phyloP scores from a whole-genome alignment of 1,140 invertebrate species.

The Acromyrmex echinatior region DNA sequence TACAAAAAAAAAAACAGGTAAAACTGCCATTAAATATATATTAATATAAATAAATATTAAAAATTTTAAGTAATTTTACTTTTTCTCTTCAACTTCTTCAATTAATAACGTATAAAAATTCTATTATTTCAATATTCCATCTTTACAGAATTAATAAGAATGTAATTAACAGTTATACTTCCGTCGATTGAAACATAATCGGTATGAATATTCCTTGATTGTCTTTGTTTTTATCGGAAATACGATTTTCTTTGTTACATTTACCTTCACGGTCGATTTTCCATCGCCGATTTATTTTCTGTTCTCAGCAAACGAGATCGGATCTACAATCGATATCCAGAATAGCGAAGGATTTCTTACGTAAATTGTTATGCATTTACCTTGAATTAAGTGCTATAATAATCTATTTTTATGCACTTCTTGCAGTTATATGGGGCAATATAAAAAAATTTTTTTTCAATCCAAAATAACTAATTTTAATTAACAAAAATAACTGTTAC shows the following conservation, averaged over 20 bases:
- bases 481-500: neutral
- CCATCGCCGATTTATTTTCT: conserved; percentile 31
- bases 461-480: neutral
- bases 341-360: conserved; percentile 64
- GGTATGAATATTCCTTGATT: conserved; percentile 36
- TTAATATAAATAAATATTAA: neutral
- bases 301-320: conserved; percentile 38
- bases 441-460: neutral
- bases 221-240: conserved; percentile 16
- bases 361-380: conserved; percentile 50
- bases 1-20: neutral
- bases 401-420: conserved; percentile 52
- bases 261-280: conserved; percentile 57
- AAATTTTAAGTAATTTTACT: neutral
- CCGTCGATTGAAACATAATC: neutral
- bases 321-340: conserved; percentile 44
- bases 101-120: neutral
- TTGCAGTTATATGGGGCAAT: conserved; percentile 11
- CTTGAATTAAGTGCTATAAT: conserved; percentile 15
- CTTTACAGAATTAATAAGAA: neutral
- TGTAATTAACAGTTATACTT: neutral
- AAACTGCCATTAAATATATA: neutral
- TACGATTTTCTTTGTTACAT: neutral
- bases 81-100: neutral
- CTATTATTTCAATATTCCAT: neutral